These are phyloP conservation scores for Nixonia krombeini DNA, from an alignment of 1,140 invertebrate species.

Conservation along the genomic window DNA sequence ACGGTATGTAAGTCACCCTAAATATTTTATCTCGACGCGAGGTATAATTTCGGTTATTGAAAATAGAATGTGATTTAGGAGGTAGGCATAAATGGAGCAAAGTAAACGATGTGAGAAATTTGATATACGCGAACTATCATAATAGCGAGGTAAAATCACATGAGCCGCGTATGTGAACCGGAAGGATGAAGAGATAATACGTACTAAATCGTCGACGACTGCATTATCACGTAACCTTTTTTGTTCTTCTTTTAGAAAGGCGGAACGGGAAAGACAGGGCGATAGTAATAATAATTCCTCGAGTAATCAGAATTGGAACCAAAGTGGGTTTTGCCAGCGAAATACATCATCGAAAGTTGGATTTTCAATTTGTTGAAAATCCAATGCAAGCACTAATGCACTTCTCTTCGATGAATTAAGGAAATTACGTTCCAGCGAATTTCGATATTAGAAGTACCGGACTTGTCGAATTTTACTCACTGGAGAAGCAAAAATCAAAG, in stretches of 20 bases:
- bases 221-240: slow-evolving; percentile 41
- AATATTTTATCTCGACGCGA: too few relatives aligned
- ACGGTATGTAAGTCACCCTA: too few relatives aligned
- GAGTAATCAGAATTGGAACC: slow-evolving; percentile 38
- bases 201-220: slow-evolving; percentile 53
- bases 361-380: too few relatives aligned
- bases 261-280: slow-evolving; percentile 11
- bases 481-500: too few relatives aligned
- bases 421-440: too few relatives aligned
- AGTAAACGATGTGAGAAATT: slow-evolving; percentile 18
- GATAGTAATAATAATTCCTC: slow-evolving; percentile 21
- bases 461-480: too few relatives aligned
- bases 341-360: slow-evolving; percentile 25
- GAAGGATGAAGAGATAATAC: slow-evolving; percentile 58
- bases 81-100: neutral
- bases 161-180: slow-evolving; percentile 32
- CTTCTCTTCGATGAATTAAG: too few relatives aligned
- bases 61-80: slow-evolving; percentile 6
- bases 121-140: slow-evolving; percentile 22
- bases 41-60: slow-evolving; percentile 3
- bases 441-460: too few relatives aligned
- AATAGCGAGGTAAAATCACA: slow-evolving; percentile 17
- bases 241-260: slow-evolving; percentile 12
- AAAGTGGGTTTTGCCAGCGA: slow-evolving; percentile 20
- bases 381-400: too few relatives aligned